A percentile compares a stretch with the other conserved stretches of the same genome.
phyloP scores from a whole-genome alignment of 2,888 invertebrate genomes.

The Achlya flavicornis region DNA sequence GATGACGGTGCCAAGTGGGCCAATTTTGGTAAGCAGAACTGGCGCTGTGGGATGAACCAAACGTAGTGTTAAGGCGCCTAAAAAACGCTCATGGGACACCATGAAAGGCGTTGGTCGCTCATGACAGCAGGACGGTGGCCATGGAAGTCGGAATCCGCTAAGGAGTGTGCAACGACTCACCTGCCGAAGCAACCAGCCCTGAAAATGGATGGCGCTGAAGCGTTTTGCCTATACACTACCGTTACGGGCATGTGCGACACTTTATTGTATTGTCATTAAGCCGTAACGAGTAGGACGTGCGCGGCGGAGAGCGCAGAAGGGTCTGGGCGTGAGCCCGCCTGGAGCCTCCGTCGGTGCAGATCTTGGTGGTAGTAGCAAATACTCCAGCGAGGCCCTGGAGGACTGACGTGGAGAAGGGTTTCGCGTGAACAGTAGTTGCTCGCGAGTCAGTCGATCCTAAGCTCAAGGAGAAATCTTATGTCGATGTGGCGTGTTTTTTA shows the following conservation, averaged over 20 bases:
- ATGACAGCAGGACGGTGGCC: slow-evolving; percentile 82
- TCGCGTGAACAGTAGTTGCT: slow-evolving; percentile 79
- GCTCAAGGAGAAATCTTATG: slow-evolving; percentile 52
- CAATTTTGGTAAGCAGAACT: slow-evolving; percentile 91
- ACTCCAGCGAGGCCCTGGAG: slow-evolving; percentile 85
- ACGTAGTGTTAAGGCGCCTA: slow-evolving; percentile 84
- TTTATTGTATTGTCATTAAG: too few relatives aligned
- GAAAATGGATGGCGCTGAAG: slow-evolving; percentile 87
- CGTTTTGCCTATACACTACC: slow-evolving; percentile 74
- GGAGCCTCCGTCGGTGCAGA: slow-evolving; percentile 83
- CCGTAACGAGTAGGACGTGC: slow-evolving; percentile 59
- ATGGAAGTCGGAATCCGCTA: slow-evolving; percentile 89
- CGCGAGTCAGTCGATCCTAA: slow-evolving; percentile 85
- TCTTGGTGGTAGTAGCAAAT: slow-evolving; percentile 90
- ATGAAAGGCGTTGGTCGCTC: slow-evolving; percentile 81
- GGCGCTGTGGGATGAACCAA: slow-evolving; percentile 84
- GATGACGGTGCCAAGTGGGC: slow-evolving; percentile 87
- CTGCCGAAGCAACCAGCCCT: slow-evolving; percentile 86
- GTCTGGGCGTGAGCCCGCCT: slow-evolving; percentile 78
- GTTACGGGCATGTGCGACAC: too few relatives aligned
- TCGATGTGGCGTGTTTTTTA: too few relatives aligned
- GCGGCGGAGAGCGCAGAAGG: slow-evolving; percentile 83
- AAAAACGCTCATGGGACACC: slow-evolving; percentile 74
- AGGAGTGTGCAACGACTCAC: slow-evolving; percentile 84
- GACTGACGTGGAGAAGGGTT: slow-evolving; percentile 84